These are phyloP conservation scores for Podocnemis expansa DNA, from an alignment of 2,113 vertebrate genomes.

Conservation along the genomic window DNA sequence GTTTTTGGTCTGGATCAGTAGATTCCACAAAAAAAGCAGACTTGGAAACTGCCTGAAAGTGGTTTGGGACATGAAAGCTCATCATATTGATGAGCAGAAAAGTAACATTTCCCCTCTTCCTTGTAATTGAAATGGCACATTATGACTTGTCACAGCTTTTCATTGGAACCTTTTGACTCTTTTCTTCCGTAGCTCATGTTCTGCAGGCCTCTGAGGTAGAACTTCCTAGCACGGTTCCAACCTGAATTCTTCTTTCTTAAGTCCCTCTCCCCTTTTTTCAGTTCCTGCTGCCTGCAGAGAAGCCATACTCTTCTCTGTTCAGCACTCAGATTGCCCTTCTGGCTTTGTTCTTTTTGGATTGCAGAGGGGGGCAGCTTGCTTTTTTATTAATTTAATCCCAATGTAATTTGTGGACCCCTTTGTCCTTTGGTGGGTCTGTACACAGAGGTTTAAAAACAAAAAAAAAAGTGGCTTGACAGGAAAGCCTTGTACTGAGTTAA, in stretches of 20 bases:
- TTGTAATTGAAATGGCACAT: constrained; percentile 89
- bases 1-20: constrained; percentile 79
- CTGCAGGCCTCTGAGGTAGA: constrained; percentile 72
- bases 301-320: not conserved
- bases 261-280: not conserved
- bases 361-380: constrained; percentile 47
- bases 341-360: constrained; percentile 37
- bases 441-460: constrained; percentile 1
- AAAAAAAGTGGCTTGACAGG: constrained; percentile 50
- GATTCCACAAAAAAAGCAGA: constrained; percentile 83
- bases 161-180: constrained; percentile 86
- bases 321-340: constrained; percentile 13
- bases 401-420: not conserved
- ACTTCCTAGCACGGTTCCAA: constrained; percentile 46
- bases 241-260: constrained; percentile 15
- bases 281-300: constrained; percentile 3
- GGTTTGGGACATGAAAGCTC: constrained; percentile 93
- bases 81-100: constrained; percentile 99
- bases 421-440: constrained; percentile 32
- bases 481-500: constrained; percentile 11
- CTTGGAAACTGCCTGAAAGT: constrained; percentile 91
- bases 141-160: constrained; percentile 88
- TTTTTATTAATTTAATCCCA: not conserved
- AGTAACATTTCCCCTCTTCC: constrained; percentile 75
- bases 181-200: constrained; percentile 75